phyloP scores from a whole-genome alignment of 2,888 invertebrate genomes.

The Agelastica alni region DNA sequence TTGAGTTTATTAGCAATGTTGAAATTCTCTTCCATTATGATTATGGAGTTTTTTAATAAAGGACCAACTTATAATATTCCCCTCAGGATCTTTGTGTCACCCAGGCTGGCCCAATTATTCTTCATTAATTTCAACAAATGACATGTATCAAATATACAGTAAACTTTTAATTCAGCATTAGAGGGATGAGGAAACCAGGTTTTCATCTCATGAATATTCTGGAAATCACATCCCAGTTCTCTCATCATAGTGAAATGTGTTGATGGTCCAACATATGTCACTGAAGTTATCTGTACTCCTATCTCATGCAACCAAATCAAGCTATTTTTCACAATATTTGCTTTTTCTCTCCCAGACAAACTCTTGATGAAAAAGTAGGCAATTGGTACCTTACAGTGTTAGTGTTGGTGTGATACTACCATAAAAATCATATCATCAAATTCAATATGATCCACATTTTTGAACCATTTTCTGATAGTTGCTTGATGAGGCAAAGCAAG shows the following conservation, averaged over 20 bases:
- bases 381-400: conserved; percentile 38
- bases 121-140: conserved; percentile 17
- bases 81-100: too few species aligned
- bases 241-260: conserved; percentile 23
- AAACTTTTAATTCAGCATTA: conserved; percentile 9
- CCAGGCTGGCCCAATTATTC: neutral
- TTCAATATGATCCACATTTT: too few species aligned
- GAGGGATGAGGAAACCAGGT: too few species aligned
- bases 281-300: conserved; percentile 19
- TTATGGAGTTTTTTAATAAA: conserved; percentile 18
- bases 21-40: conserved; percentile 13
- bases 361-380: conserved; percentile 35
- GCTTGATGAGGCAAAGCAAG: too few species aligned
- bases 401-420: conserved; percentile 29
- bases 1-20: conserved; percentile 23
- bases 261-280: conserved; percentile 34
- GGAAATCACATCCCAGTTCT: conserved; percentile 13
- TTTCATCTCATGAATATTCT: too few species aligned
- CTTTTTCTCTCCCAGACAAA: conserved; percentile 29
- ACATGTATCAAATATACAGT: conserved; percentile 16
- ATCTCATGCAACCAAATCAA: conserved; percentile 24
- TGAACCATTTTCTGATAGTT: too few species aligned
- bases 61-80: neutral
- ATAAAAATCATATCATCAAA: conserved; percentile 35
- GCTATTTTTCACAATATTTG: conserved; percentile 27